phyloP scores from a whole-genome alignment of 2,888 invertebrate genomes.

The Drepanosiphum platanoidis region DNA sequence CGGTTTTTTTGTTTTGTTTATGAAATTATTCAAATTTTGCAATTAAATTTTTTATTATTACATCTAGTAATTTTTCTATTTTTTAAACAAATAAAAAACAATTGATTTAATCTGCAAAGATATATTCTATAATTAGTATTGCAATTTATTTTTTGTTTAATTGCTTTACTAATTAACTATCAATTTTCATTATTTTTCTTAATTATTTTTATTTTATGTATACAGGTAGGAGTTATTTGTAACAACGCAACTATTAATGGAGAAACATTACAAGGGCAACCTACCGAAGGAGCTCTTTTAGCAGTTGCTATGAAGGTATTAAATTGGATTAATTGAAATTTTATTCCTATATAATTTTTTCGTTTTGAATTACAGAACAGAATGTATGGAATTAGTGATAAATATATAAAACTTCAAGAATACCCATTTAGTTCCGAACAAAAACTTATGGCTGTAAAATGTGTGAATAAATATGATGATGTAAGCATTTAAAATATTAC shows the following conservation, averaged over 20 bases:
- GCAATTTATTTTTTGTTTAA: no score
- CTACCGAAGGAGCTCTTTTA: constrained; percentile 96
- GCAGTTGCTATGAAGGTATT: constrained; percentile 87
- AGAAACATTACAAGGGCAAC: constrained; percentile 88
- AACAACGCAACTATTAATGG: constrained; percentile 93
- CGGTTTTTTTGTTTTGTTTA: no score
- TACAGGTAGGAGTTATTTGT: constrained; percentile 85
- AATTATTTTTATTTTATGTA: not conserved
- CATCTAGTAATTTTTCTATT: no score
- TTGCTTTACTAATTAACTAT: no score
- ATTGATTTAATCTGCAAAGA: no score
- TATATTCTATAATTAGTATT: no score
- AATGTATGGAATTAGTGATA: constrained; percentile 82
- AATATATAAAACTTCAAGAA: constrained; percentile 88
- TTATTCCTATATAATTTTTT: not conserved
- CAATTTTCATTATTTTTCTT: not conserved
- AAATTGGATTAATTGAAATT: not conserved
- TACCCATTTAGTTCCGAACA: constrained; percentile 97
- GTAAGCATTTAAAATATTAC: constrained; percentile 66
- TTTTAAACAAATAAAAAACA: no score
- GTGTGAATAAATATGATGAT: constrained; percentile 81
- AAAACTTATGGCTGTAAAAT: constrained; percentile 98
- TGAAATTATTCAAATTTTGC: no score
- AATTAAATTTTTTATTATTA: no score
- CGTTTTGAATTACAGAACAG: constrained; percentile 72